Percentiles rank a stretch among this genome's conserved stretches.
Conservation (phyloP, 2,113 vertebrate species). For the Regulus satrapa region DNA sequence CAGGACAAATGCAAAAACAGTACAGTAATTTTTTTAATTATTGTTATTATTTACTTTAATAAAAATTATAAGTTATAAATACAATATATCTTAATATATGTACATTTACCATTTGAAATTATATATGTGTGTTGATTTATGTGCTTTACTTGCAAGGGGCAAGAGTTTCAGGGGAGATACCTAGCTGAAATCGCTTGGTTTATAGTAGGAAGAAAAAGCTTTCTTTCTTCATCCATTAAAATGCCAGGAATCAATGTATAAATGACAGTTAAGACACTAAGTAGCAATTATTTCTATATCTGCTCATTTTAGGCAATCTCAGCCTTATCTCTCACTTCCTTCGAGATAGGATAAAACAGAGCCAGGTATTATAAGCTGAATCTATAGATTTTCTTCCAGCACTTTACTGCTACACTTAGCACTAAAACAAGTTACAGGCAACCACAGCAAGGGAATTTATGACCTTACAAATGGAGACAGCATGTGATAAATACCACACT, state of each 20-base stretch:
- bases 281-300: slow-evolving; percentile 43
- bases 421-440: slow-evolving; percentile 39
- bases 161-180: background rate
- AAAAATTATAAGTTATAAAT: background rate
- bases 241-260: slow-evolving; percentile 10
- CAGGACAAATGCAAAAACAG: background rate
- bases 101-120: background rate
- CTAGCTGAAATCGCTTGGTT: background rate
- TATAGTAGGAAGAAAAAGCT: background rate
- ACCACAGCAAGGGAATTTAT: slow-evolving; percentile 37
- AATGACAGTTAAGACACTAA: slow-evolving; percentile 53
- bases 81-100: background rate
- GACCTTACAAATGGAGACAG: slow-evolving; percentile 37
- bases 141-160: background rate
- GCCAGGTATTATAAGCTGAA: slow-evolving; percentile 22
- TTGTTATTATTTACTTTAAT: background rate
- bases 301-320: slow-evolving; percentile 22
- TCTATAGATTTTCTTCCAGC: slow-evolving; percentile 24
- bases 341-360: slow-evolving; percentile 38
- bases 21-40: background rate
- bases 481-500: slow-evolving; percentile 41
- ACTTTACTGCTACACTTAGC: slow-evolving; percentile 23
- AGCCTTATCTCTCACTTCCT: slow-evolving; percentile 46
- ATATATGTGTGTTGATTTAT: background rate
- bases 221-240: slow-evolving; percentile 41